Base-by-base conservation (phyloP, 2,888 invertebrate genomes). In the Ptychoptera contaminata region DNA sequence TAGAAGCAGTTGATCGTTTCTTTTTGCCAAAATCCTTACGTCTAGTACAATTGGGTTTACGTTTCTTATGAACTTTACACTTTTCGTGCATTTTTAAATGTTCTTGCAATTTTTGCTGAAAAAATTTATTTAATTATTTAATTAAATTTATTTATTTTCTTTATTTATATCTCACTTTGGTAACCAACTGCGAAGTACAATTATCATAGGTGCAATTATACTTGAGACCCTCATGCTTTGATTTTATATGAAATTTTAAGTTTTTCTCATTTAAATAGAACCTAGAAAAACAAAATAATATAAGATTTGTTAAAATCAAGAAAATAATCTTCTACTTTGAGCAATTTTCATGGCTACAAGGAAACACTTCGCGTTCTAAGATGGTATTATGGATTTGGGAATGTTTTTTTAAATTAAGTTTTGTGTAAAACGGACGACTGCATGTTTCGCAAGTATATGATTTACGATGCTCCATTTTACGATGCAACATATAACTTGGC, bases 261-360 rank as follows among this genome's bases (percentile, higher is more conserved):
- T 76, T 77, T 37, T 65, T 67, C 50, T 69, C 69, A 48, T 68
- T 69, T 6, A 65, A 61, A 56, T 76, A 78, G 45, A 59, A 57
- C 40, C 71, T 32, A n/a, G 3, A n/a, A 32, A 9, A 32, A n/a
- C n/a, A n/a, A n/a, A n/a, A n/a, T n/a, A n/a, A n/a, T n/a, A n/a
- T n/a, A n/a, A n/a, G n/a, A n/a, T n/a, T n/a, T 30, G 9, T 8
- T 8, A 30, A 30, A 30, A 8, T 8, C 9, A 8, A 30, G 30
- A 30, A 30, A 30, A 30, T 8, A 9, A 6, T 8, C 30, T 30
- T 30, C 14, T 31, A 40, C 40, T 32, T 57, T 2, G 51, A 43
- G 50, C 70, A 71, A 1, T 55, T 57, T 1, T 62, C 57, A 34
- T 60, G 55, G 1, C 58, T 52, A 14, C 70, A 70, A 23, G 55